Evolutionary conservation across 2,888 invertebrate genomes (phyloP), one percentile per base, ranked within the genome.

Genomic region (Mellilla xanthometata): DNA sequence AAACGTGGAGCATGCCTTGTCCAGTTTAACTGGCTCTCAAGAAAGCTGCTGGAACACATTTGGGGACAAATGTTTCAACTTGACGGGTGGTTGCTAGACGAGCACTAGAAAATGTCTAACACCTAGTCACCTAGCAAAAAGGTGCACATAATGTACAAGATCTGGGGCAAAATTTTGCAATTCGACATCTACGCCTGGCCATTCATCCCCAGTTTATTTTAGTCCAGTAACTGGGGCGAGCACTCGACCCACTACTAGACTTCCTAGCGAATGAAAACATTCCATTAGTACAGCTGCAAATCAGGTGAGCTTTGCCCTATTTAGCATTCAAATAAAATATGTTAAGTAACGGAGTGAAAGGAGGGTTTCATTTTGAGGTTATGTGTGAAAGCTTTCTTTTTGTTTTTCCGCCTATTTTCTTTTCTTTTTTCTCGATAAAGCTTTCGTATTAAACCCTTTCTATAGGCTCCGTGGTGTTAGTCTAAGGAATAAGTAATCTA

Each of bases 191-290:
- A 27, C 28, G 29, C 31, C 36, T 38, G 29, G 41, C 36, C 38
- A 38, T 48, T 48, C 46, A 40, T 46, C 31, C 27, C 30, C 19
- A 19, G 13, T 34, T 40, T 44, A 44, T 49, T 49, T 49, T 35
- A 32, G 49, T 49, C 10, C 23, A 19, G 26, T 19, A 43, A 43
- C 39, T 49, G 15, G 49, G 39, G 12, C 49, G 39, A 8, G n/a
- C 39, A 39, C 43, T 43, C 39, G 49, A 43, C 49, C 49, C 39
- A 39, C 40, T 40, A 40, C 58, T 58, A 54, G 54, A 56, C 54
- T 52, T 36, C 49, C 56, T 58, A 57, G 49, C 56, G 47, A 60
- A 56, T 54, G 54, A 53, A 54, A 56, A 46, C 56, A 56, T 55
- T 55, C 52, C 56, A 55, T 58, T 55, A 52, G 44, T 44, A 30